Evolutionary conservation across 2,797 vertebrate genomes (phyloP), one percentile per base, ranked within the genome.

Genomic region (Brotula barbata): DNA sequence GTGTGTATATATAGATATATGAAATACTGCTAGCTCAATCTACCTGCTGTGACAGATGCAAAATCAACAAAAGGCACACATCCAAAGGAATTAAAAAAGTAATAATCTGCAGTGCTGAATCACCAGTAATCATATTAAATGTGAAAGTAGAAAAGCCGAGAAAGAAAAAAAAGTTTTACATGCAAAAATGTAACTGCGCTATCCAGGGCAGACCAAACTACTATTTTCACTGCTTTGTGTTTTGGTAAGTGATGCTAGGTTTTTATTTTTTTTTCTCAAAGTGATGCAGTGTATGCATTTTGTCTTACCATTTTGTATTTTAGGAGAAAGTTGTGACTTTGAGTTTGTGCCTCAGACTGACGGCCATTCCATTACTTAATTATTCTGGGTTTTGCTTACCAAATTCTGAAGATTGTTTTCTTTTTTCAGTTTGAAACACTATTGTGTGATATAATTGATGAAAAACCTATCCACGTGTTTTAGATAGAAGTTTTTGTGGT

Each of bases 1-100:
- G 95, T 96, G 92, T 90, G 89, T 92, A 80, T 80, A 80, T 66
- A 90, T 86, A 78, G 68, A 85, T 80, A 92, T 90, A 90, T 81
- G 60, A 93, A 92, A 91, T 88, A 92, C 94, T 91, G 94, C 94
- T 95, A 95, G 94, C 92, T 95, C 90, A 92, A 92, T 93, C 92
- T 94, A 94, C 93, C 92, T 94, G 93, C 93, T 92, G 91, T 93
- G 92, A 95, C 92, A 90, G 92, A 95, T 95, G 93, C 92, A 94
- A 94, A 92, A 91, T 90, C 88, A 93, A 94, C 90, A 91, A 92
- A 93, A 94, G 93, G 93, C 94, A 94, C 90, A 94, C 91, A 88
- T 91, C 93, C 94, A 94, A 95, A 95, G 93, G 93, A 93, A 91
- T 81, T 79, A 63, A 47, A 51, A 36, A 68, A 85, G 79, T 82